Base-by-base conservation (phyloP, 2,888 invertebrate genomes). In the Synergus laeviventris region DNA sequence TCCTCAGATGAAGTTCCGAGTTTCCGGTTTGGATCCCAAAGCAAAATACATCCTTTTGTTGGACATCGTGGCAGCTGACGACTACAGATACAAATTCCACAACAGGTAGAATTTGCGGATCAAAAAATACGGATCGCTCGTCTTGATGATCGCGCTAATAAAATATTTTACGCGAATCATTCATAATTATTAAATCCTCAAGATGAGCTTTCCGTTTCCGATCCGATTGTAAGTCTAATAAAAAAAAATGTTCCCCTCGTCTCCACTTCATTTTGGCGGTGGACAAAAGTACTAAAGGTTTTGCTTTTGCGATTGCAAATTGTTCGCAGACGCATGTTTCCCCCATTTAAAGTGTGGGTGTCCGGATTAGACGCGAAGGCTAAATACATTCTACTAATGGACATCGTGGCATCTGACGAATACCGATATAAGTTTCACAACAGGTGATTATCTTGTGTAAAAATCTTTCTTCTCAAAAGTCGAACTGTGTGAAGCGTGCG, bases 51-150 rank as follows among this genome's bases (percentile, higher is more conserved):
- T 99, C 92, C 94, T 99, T 82, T 94, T 99, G 89, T 94, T 99
- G 96, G 99, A 99, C 94, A 98, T 99, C 92, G 98, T 99, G 87
- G 98, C 99, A 73, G 98, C 99, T 83, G 99, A 99, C 92, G 99
- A 99, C 94, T 98, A 98, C 94, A 94, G 97, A 93, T 97, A 97
- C 94, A 98, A 98, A 93, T 98, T 97, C 93, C 97, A 97, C 93
- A 97, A 97, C 95, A 97, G 97, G 97, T 95, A 91, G 91, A 84
- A 70, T 59, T 70, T 70, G 12, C 31, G 70, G 49, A 45, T 70
- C 49, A 18, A 36, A 45, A 14, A n/a, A 70, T 49, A 31, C 8
- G 21, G 31, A 70, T 16, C 9, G 49, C 49, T 70, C 18, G 7
- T 31, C 31, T 49, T 70, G 70, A 49, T 49, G 70, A 70, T 66